phyloP scores from a whole-genome alignment of 2,797 vertebrate species.

The Harpagifer antarcticus region DNA sequence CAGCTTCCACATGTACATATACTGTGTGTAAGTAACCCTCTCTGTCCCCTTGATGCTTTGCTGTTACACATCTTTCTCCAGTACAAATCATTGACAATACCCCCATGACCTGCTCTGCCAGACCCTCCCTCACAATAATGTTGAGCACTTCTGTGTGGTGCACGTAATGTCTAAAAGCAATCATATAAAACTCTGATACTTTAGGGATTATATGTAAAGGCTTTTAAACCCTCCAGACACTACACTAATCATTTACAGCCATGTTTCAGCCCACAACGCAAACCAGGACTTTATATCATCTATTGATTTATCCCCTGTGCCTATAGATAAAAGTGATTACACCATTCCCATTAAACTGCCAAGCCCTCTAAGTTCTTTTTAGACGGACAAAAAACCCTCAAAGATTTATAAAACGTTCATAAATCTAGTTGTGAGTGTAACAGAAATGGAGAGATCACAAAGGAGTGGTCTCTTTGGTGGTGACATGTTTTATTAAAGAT shows the following conservation, averaged over 20 bases:
- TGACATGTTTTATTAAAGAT: constrained; percentile 79
- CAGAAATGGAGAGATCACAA: not conserved
- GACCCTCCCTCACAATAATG: constrained; percentile 8
- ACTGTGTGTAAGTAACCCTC: not conserved
- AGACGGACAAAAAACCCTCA: constrained; percentile 9
- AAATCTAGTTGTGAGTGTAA: constrained; percentile 46
- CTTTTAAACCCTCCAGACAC: constrained; percentile 23
- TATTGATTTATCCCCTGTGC: constrained; percentile 60
- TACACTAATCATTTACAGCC: constrained; percentile 18
- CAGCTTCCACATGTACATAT: not conserved
- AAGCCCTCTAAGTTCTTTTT: constrained; percentile 35
- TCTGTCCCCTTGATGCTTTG: not conserved
- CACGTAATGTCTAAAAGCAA: constrained; percentile 25
- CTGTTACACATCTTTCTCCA: not conserved
- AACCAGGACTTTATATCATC: constrained; percentile 42
- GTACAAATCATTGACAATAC: not conserved
- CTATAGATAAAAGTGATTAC: constrained; percentile 53
- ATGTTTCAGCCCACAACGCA: constrained; percentile 39
- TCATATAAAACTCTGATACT: constrained; percentile 38
- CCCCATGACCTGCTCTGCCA: not conserved
- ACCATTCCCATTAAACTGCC: constrained; percentile 57
- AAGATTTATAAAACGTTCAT: not conserved
- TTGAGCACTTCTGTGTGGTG: not conserved
- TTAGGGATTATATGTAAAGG: constrained; percentile 37
- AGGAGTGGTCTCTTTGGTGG: constrained; percentile 27